Evolutionary conservation across 1,140 invertebrate species (phyloP), one percentile per base, ranked within the genome.

Genomic region (Hycleus phaleratus): DNA sequence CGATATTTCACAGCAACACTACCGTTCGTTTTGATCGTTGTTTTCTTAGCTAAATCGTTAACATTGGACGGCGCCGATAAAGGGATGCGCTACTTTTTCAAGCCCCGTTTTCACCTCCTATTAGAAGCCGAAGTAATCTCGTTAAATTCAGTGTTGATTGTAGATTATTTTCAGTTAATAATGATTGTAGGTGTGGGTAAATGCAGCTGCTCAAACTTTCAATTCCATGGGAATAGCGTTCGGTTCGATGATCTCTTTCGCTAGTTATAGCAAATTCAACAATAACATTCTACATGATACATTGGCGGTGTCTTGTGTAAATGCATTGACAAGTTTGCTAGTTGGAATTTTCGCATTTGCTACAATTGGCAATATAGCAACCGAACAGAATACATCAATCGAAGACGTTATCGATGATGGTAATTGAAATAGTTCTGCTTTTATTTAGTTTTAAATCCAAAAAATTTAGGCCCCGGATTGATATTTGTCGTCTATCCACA

Each of bases 251-350:
- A 93, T 96, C 68, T 92, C 91, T 67, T 95, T 95, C 72, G 88
- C 91, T n/a, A 94, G 91, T 68, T 96, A 95, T 77, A 96, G 95
- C 74, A 86, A 87, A 71, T 93, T 93, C 71, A 86, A 90, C 68
- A 95, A 95, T 70, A 91, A 91, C 65, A 88, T 95, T 58, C 76
- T 95, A 18, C 83, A 90, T 51, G 91, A 95, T 67, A 91, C 90
- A 0, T 66, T 93, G 12, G 83, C 90, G 0, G 88, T 95, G 26
- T 87, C 88, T 26, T 68, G 87, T 40, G 85, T 93, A 11, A 93
- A 93, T 71, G 86, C 86, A 24, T 74, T 91, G 12, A 91, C 90
- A 10, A 91, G 90, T 71, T 73, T 94, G 10, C 76, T 93, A 9
- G 88, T 92, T 38, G 91, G 90, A 6, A 87, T 92, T 64, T 91